A percentile compares a stretch with the other conserved stretches of the same genome.
Evolutionary conservation across 2,113 vertebrate genomes (phyloP).

Genomic region (Chunga burmeisteri): DNA sequence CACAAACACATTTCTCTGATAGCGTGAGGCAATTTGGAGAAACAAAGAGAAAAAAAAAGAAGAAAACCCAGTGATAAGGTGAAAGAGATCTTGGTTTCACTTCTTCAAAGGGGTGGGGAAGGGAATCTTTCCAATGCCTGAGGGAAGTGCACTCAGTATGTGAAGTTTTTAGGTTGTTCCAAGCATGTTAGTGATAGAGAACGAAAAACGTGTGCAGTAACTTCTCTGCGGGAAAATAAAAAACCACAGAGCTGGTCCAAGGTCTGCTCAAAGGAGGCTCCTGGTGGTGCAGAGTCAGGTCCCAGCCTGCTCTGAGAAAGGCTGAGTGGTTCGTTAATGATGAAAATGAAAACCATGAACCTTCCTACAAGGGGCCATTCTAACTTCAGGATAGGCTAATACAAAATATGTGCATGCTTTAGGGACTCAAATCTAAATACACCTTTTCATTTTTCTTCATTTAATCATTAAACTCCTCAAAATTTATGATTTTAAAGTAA

Average conservation of each 20-base stretch:
- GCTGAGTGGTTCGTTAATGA: not conserved
- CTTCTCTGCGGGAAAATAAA: not conserved
- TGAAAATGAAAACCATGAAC: not conserved
- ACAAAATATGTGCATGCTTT: not conserved
- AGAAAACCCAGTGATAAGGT: not conserved
- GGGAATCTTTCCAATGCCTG: not conserved
- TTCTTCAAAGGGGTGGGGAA: not conserved
- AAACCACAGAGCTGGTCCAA: not conserved
- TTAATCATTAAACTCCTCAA: not conserved
- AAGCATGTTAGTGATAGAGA: not conserved
- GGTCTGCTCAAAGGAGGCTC: not conserved
- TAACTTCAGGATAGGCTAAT: not conserved
- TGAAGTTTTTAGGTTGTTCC: not conserved
- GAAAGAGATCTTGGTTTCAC: not conserved
- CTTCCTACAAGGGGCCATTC: not conserved
- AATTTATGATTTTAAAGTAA: not conserved
- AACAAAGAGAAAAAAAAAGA: not conserved
- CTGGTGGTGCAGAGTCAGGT: not conserved
- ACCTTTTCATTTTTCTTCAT: not conserved
- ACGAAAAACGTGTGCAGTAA: not conserved
- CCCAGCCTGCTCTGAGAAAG: not conserved
- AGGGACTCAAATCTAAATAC: not conserved
- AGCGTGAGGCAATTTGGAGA: not conserved
- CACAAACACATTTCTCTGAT: not conserved
- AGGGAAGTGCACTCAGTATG: not conserved